Evolutionary conservation across 2,797 vertebrate genomes (phyloP), one percentile per base, ranked within the genome.

Genomic region (Hapalemur alaotrensis): DNA sequence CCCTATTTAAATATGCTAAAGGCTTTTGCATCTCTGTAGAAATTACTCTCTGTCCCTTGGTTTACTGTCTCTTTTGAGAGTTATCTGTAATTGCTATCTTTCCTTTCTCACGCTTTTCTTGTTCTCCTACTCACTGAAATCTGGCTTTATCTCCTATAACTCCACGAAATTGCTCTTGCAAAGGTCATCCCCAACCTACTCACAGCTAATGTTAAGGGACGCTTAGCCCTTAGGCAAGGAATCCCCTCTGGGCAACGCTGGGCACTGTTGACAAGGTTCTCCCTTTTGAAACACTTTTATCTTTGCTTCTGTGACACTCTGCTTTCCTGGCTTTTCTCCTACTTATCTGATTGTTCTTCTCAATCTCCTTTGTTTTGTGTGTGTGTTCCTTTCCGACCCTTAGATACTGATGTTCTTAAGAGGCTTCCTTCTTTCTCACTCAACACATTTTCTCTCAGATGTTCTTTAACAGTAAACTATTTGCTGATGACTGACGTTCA

Each of bases 311-410:
- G 28, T 61, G 78, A 89, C 32, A 41, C 61, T 72, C 50, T 63
- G 46, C 35, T 93, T 54, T 54, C 11, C 50, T 86, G 75, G 8
- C 22, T 94, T 96, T 96, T 70, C 46, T 95, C 86, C 43, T 79
- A 18, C 52, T 89, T 94, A 91, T 46, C 95, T 61, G 89, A 93
- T 88, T 70, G 38, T 13, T 93, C 48, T 86, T 91, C 38, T 63
- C 63, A 75, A 46, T 79, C 35, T 87, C 15, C 30, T 91, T 87
- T 52, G 54, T 93, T 22, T 50, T 57, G 52, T 52, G 52, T 54
- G 18, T 22, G 7, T 54, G 52, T 57, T 48, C 25, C 25, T 35
- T 46, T 35, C 57, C 22, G 72, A 9, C 50, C n/a, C 73, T 54
- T 70, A 85, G 30, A 30, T 80, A 54, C 50, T 32, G 76, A 7